These are phyloP conservation scores for Pogoniulus pusillus DNA, from an alignment of 2,797 vertebrate species.

Conservation along the genomic window DNA sequence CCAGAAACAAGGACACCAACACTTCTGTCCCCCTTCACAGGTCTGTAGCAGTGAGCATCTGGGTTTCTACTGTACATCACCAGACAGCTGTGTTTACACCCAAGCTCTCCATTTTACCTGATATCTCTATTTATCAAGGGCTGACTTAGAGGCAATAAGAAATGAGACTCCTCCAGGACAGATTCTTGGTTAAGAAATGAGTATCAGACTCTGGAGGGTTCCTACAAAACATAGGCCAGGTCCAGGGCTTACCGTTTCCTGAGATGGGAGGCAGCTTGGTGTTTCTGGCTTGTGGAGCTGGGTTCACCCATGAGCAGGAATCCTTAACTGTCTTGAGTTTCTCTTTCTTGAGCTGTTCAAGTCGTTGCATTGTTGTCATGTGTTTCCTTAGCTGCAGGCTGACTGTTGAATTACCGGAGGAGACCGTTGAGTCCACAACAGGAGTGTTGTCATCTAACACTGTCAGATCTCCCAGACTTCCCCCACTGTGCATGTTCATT, in stretches of 20 bases:
- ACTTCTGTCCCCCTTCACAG: background rate
- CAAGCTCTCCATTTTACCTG: background rate
- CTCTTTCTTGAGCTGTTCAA: conserved; percentile 98
- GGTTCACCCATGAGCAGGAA: conserved; percentile 89
- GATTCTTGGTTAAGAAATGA: background rate
- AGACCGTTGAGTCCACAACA: conserved; percentile 88
- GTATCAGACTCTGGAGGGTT: background rate
- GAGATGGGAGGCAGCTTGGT: conserved; percentile 95
- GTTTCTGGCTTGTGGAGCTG: conserved; percentile 84
- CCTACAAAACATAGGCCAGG: background rate
- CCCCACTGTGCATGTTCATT: conserved; percentile 91
- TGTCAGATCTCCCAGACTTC: conserved; percentile 95
- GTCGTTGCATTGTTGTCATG: conserved; percentile 84
- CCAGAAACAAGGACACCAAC: background rate
- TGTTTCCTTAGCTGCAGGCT: conserved; percentile 93
- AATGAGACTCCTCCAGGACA: background rate
- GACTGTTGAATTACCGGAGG: conserved; percentile 80
- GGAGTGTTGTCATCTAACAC: conserved; percentile 86
- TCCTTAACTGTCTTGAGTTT: conserved; percentile 93
- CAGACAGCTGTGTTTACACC: background rate
- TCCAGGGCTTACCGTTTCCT: conserved; percentile 84
- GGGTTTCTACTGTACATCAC: background rate
- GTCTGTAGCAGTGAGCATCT: background rate
- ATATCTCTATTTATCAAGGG: background rate
- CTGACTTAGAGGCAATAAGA: background rate